Conservation (phyloP, 35 echinoderm and acorn worm species). For the Apostichopus japonicus region DNA sequence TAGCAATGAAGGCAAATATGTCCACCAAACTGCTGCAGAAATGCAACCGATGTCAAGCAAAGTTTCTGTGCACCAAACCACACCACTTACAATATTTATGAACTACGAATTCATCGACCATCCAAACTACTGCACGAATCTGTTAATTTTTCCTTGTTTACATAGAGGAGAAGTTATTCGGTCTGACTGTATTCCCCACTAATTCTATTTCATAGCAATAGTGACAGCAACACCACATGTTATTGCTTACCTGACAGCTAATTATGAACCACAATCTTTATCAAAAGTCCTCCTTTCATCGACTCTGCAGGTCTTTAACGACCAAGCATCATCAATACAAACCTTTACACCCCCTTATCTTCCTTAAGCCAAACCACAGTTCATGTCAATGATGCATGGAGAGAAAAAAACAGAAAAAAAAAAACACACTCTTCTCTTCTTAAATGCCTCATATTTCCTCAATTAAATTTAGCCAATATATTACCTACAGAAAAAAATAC, state of each 20-base stretch:
- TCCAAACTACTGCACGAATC: too few relatives aligned
- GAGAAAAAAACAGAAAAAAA: background rate
- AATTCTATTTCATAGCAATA: background rate
- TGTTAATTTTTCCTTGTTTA: background rate
- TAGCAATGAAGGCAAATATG: too few relatives aligned
- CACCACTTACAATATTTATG: too few relatives aligned
- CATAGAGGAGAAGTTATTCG: too few relatives aligned
- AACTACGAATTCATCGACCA: too few relatives aligned
- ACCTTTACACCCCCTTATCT: background rate
- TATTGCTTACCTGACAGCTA: constrained; percentile 4
- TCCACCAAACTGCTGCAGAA: too few relatives aligned
- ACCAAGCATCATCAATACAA: background rate
- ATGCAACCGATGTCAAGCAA: too few relatives aligned
- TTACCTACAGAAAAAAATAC: background rate
- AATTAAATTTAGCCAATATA: constrained; percentile 41
- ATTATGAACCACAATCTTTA: constrained; percentile 18
- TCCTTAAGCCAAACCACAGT: background rate
- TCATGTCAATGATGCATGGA: background rate
- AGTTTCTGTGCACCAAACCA: too few relatives aligned
- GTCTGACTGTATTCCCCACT: background rate
- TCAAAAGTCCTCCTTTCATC: background rate
- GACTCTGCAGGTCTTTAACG: background rate
- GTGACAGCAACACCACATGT: background rate
- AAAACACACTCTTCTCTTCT: background rate
- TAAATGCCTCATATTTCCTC: background rate